A percentile compares a stretch with the other conserved stretches of the same genome.
Evolutionary conservation across 2,113 vertebrate species (phyloP).

Genomic region (Zapus hudsonius): DNA sequence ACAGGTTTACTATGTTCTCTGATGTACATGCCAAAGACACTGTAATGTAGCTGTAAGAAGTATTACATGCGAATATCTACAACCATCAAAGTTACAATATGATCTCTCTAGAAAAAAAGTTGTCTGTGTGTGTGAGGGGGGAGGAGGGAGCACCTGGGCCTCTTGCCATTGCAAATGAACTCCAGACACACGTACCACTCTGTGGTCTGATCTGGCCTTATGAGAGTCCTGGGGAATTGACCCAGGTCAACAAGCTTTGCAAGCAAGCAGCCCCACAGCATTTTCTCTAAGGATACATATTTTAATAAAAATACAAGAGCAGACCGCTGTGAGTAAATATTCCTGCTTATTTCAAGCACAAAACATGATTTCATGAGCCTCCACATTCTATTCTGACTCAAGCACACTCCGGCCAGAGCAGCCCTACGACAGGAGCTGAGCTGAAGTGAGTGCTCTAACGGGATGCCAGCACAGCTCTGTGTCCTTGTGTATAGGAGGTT

Average conservation of each 20-base stretch:
- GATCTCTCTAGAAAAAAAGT: background rate
- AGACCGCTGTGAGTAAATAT: background rate
- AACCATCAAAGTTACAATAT: constrained; percentile 28
- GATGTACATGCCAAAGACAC: background rate
- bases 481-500: no score
- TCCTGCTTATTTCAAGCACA: constrained; percentile 23
- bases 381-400: constrained; percentile 27
- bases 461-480: no score
- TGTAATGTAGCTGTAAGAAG: background rate
- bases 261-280: background rate
- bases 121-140: no score
- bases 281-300: background rate
- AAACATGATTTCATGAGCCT: background rate
- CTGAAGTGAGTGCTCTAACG: background rate
- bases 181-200: no score
- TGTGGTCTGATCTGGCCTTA: no score
- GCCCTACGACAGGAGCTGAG: background rate
- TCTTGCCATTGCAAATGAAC: no score
- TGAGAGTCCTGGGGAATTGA: no score
- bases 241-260: no score
- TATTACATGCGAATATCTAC: background rate
- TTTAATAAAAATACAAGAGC: constrained; percentile 39
- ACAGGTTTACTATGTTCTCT: background rate
- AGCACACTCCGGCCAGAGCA: background rate
- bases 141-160: no score